A percentile compares a stretch with the other conserved stretches of the same genome.
Evolutionary conservation across 2,797 vertebrate genomes (phyloP).

Genomic region (Sebastes minor): DNA sequence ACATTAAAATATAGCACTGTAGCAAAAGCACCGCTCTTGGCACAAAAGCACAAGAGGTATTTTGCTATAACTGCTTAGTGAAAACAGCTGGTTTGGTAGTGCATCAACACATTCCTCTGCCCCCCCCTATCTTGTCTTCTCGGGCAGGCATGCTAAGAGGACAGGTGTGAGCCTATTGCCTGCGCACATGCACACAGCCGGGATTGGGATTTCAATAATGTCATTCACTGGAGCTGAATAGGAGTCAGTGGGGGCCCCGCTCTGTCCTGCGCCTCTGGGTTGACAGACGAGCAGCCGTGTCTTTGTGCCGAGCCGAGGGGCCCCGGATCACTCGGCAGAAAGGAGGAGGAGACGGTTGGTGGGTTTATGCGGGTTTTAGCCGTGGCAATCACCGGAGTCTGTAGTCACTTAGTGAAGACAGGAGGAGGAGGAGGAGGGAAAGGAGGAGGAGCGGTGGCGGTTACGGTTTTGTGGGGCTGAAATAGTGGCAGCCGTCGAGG

Average conservation of each 20-base stretch:
- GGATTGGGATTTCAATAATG: conserved; percentile 77
- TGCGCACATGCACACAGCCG: conserved; percentile 57
- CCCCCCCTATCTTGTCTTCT: conserved; percentile 52
- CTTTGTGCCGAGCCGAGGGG: conserved; percentile 75
- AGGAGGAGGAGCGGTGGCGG: conserved; percentile 28
- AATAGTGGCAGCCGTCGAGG: conserved; percentile 43
- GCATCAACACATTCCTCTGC: conserved; percentile 58
- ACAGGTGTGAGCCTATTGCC: conserved; percentile 74
- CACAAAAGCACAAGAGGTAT: neutral
- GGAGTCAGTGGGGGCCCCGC: conserved; percentile 63
- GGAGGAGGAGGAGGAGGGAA: conserved; percentile 43
- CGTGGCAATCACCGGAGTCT: conserved; percentile 53
- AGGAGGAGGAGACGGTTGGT: conserved; percentile 44
- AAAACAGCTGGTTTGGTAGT: conserved; percentile 65
- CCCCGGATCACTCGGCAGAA: conserved; percentile 63
- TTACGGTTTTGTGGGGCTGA: conserved; percentile 40
- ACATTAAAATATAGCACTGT: neutral
- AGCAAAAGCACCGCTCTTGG: neutral
- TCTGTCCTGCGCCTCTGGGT: conserved; percentile 53
- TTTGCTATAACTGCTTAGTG: conserved; percentile 25
- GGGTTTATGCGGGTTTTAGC: conserved; percentile 58
- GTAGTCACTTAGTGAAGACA: conserved; percentile 56
- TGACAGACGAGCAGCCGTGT: conserved; percentile 80
- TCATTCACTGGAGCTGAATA: conserved; percentile 75
- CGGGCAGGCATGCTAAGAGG: conserved; percentile 53